phyloP scores from a whole-genome alignment of 2,888 invertebrate genomes.

The Habrosyne pyritoides region DNA sequence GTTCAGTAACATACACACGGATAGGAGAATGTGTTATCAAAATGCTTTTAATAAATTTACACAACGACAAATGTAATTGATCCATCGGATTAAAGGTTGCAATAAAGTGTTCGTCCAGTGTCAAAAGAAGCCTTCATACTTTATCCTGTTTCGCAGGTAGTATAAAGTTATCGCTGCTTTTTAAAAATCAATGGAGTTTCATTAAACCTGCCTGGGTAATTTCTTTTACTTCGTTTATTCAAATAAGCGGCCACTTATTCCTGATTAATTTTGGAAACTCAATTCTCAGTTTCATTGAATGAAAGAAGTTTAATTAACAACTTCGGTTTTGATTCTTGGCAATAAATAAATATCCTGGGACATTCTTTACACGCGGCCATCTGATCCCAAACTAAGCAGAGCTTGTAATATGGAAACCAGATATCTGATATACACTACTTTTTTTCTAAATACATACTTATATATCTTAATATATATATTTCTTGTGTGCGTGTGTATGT shows the following conservation, averaged over 20 bases:
- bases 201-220: constrained; percentile 57
- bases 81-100: background rate
- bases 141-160: constrained; percentile 71
- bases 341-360: no score
- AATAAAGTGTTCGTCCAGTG: constrained; percentile 22
- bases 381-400: no score
- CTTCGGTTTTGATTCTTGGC: constrained; percentile 49
- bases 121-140: constrained; percentile 49
- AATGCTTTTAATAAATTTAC: background rate
- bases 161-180: constrained; percentile 63
- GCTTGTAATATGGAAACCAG: no score
- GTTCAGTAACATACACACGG: no score
- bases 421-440: no score
- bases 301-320: constrained; percentile 79
- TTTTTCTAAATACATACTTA: no score
- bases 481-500: no score
- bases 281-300: constrained; percentile 73
- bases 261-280: constrained; percentile 76
- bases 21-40: no score
- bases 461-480: no score
- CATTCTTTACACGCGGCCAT: no score
- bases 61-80: background rate
- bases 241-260: constrained; percentile 50
- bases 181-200: constrained; percentile 59
- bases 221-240: constrained; percentile 69